Base-by-base conservation (phyloP, 2,888 invertebrate genomes). In the Emmelina monodactyla region DNA sequence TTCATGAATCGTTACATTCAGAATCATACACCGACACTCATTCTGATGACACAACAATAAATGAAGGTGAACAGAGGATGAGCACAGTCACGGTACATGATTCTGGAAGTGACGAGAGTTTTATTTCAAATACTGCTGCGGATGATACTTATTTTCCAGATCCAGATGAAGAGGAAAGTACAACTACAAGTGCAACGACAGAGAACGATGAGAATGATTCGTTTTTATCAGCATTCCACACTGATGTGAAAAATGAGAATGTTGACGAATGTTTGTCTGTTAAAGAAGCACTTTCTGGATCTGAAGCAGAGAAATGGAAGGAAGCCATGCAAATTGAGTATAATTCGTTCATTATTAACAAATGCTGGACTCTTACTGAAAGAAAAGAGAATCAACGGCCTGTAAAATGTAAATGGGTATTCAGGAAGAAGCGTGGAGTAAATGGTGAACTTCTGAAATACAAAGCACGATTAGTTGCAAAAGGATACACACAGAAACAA, bases 321-420 rank as follows among this genome's bases (percentile, higher is more conserved):
- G 16, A n/a, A 10, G 42, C 44, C 2, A 40, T 44, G 37, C 2
- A 32, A 35, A 34, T 32, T 39, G 42, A 44, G 39, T 42, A 38
- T 37, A 13, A 40, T 5, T 40, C 44, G 14, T 37, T 39, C 29
- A 3, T n/a, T 13, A 16, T 32, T 25, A 42, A 35, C 10, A 37
- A 41, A 22, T 39, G 34, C 16, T 41, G 43, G 40, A 34, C 28
- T 13, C 31, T 39, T 10, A 32, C 22, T 3, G 38, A 40, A 19
- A 9, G 30, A 14, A 35, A 37, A 16, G 19, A 39, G 22, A 35
- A 31, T 6, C 30, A 34, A 13, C 34, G 31, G 16, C 32, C 39
- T 14, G 31, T 37, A 9, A 38, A 38, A 34, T 30, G 37, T 13
- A 37, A 33, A 28, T 37, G 37, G 34, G 25, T 42, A 9, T 37